Percentiles rank a stretch among this genome's conserved stretches.
Evolutionary conservation across 2,888 invertebrate genomes (phyloP).

Genomic region (Encarsia formosa): DNA sequence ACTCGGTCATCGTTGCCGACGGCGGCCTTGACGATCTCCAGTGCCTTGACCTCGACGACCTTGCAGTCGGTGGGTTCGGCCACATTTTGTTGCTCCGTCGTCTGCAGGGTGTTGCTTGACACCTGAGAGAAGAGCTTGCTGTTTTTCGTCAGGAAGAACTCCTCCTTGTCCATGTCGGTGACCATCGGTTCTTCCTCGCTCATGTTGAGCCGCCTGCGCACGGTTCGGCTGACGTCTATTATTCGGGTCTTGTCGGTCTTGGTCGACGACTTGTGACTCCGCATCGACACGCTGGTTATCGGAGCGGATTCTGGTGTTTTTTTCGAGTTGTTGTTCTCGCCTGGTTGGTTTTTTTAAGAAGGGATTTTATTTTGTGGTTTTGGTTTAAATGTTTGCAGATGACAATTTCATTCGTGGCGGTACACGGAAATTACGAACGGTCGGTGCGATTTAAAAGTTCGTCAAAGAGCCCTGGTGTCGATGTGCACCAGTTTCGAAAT

Average conservation of each 20-base stretch:
- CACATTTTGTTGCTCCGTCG: not conserved
- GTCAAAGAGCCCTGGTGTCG: no score
- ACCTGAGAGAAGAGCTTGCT: constrained; percentile 69
- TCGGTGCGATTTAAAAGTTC: no score
- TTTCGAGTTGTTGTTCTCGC: not conserved
- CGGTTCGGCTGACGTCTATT: constrained; percentile 61
- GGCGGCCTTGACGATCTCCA: constrained; percentile 64
- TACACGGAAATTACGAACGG: no score
- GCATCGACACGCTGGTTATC: constrained; percentile 26
- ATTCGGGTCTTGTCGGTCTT: constrained; percentile 52
- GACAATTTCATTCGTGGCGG: no score
- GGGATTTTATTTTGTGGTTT: no score
- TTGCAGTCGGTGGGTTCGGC: constrained; percentile 40
- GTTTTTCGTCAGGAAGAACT: constrained; percentile 58
- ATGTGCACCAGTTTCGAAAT: no score
- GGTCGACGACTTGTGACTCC: constrained; percentile 38
- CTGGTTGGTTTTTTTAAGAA: no score
- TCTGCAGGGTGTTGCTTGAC: constrained; percentile 53
- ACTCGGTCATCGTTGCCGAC: constrained; percentile 54
- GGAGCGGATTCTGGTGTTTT: constrained; percentile 28
- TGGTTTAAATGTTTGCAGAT: no score
- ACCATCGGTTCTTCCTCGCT: constrained; percentile 28
- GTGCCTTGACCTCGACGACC: constrained; percentile 66
- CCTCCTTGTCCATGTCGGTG: constrained; percentile 32
- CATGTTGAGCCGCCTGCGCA: constrained; percentile 59